Evolutionary conservation across 2,113 vertebrate genomes (phyloP).

Genomic region (Bubo scandiacus): DNA sequence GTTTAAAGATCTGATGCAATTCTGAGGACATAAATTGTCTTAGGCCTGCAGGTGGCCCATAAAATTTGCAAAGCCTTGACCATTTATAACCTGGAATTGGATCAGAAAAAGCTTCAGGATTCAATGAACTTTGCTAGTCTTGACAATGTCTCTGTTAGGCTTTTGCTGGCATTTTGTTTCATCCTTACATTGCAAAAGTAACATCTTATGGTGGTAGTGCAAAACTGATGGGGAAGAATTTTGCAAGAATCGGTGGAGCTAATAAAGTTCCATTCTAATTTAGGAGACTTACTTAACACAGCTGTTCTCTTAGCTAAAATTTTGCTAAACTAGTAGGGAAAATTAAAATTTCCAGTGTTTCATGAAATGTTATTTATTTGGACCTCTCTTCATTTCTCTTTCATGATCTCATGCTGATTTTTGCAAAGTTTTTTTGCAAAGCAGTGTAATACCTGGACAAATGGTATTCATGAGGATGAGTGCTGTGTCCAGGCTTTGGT

Average conservation of each 20-base stretch:
- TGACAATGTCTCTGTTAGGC: neutral
- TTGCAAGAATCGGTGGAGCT: neutral
- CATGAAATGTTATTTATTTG: neutral
- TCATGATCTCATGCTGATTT: neutral
- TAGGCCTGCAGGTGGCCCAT: neutral
- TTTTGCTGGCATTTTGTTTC: neutral
- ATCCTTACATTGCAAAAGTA: neutral
- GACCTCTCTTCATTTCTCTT: neutral
- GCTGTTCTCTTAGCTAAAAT: neutral
- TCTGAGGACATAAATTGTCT: neutral
- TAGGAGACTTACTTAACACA: neutral
- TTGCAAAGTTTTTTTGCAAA: neutral
- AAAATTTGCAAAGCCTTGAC: neutral
- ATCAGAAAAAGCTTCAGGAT: constrained; percentile 29
- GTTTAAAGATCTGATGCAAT: constrained; percentile 18
- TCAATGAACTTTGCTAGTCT: neutral
- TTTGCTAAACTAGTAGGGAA: neutral
- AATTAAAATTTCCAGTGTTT: neutral
- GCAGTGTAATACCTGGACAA: neutral
- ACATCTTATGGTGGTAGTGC: neutral
- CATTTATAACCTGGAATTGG: neutral
- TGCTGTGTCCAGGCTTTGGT: neutral
- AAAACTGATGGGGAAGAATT: neutral
- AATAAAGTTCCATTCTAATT: neutral
- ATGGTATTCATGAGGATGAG: neutral